Evolutionary conservation across 2,888 invertebrate species (phyloP).

Genomic region (Habrosyne pyritoides): DNA sequence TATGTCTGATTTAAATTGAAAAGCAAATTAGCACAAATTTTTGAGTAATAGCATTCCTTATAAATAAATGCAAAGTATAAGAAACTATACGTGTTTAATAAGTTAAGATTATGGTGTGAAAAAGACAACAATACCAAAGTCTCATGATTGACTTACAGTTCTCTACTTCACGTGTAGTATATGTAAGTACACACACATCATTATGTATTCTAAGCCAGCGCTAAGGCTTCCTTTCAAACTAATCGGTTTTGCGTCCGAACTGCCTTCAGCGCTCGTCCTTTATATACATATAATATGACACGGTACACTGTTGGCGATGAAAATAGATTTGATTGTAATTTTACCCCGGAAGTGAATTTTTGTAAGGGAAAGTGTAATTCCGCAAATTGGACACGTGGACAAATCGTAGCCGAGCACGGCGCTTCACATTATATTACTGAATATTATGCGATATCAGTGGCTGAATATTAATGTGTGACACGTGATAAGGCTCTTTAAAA

Average conservation of each 20-base stretch:
- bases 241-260: conserved; percentile 42
- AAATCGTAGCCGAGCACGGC: neutral
- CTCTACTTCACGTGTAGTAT: neutral
- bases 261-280: conserved; percentile 12
- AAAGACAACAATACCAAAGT: neutral
- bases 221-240: conserved; percentile 48
- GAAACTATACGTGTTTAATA: neutral
- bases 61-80: neutral
- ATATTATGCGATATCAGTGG: neutral
- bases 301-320: conserved; percentile 1
- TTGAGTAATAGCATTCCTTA: too few species aligned
- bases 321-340: neutral
- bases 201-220: conserved; percentile 2
- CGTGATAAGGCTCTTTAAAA: neutral
- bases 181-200: neutral
- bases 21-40: too few species aligned
- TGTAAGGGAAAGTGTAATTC: neutral
- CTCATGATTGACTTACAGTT: neutral
- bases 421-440: neutral
- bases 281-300: neutral
- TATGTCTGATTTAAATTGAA: too few species aligned
- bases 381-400: neutral
- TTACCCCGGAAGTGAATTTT: conserved; percentile 3
- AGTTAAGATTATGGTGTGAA: neutral
- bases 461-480: neutral